Conservation (phyloP, 2,113 vertebrate species). For the Halcyon malimbica region DNA sequence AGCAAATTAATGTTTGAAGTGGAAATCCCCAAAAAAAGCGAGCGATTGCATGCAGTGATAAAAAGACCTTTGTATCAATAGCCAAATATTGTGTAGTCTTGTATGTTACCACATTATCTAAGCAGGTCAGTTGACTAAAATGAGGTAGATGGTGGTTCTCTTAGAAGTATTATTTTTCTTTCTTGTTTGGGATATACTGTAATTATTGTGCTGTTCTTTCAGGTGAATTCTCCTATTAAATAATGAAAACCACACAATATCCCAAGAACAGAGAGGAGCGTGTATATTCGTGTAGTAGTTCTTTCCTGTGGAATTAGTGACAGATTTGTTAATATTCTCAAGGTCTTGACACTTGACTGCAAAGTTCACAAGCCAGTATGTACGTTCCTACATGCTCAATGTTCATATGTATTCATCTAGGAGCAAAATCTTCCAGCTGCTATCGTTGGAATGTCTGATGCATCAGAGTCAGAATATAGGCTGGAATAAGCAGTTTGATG, state of each 20-base stretch:
- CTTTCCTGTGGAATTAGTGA: background rate
- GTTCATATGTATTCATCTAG: background rate
- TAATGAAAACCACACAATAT: background rate
- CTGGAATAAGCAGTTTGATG: background rate
- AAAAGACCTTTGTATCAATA: background rate
- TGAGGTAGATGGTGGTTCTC: background rate
- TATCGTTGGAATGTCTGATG: background rate
- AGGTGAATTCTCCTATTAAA: background rate
- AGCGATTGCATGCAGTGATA: background rate
- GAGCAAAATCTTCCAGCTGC: background rate
- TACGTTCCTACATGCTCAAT: accelerated
- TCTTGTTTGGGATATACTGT: background rate
- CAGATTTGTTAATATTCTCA: background rate
- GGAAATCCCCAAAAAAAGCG: background rate
- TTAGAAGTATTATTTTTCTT: background rate
- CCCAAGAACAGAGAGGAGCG: background rate
- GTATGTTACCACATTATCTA: background rate
- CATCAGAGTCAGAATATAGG: background rate
- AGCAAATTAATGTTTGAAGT: background rate
- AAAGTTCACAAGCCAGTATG: background rate
- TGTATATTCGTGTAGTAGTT: background rate
- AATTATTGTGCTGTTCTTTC: background rate
- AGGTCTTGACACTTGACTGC: background rate
- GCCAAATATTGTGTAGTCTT: background rate
- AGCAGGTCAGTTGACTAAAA: background rate